Base-by-base conservation (phyloP, 2,113 vertebrate genomes). In the Paratilapia polleni region DNA sequence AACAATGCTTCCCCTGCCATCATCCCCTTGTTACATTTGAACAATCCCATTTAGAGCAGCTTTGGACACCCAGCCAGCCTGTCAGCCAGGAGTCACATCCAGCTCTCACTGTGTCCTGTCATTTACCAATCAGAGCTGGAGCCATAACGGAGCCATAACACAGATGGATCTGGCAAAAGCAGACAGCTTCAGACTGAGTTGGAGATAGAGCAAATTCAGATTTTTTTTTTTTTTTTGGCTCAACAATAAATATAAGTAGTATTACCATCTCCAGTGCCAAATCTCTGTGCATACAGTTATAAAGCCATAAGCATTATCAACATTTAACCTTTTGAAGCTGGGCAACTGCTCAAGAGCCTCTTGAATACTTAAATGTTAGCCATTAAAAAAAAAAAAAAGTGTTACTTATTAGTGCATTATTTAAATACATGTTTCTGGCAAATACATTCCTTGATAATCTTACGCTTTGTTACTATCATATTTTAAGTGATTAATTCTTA, bases 41-140 rank as follows among this genome's bases (percentile, higher is more conserved):
- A 89, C 87, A 87, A 81, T 89, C 85, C 84, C 77, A 78, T 83
- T 87, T 83, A 78, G 64, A 90, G 82, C 83, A 85, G 81, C 77
- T 88, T 92, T 86, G 87, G 84, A 88, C 81, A 82, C 41, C 57
- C 76, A 73, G 74, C 81, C 79, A 87, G 84, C 62, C 82, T 77
- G 80, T 81, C 86, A 83, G 84, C 86, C 90, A 86, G 85, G 83
- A 91, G 87, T 92, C 90, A 89, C 64, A 89, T 89, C 80, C 85
- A 88, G 87, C 75, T 84, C 36, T 81, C 74, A 78, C n/a, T 80
- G 26, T 77, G 81, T 86, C 77, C 86, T 89, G 88, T 91, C 88
- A 87, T 92, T 92, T 89, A 80, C 87, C 85, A 88, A 89, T 92
- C 91, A 89, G 81, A 87, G 80, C 59, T 43, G 64, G 38, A 89